Base-by-base conservation (phyloP, 2,888 invertebrate species). In the Danaus chrysippus region DNA sequence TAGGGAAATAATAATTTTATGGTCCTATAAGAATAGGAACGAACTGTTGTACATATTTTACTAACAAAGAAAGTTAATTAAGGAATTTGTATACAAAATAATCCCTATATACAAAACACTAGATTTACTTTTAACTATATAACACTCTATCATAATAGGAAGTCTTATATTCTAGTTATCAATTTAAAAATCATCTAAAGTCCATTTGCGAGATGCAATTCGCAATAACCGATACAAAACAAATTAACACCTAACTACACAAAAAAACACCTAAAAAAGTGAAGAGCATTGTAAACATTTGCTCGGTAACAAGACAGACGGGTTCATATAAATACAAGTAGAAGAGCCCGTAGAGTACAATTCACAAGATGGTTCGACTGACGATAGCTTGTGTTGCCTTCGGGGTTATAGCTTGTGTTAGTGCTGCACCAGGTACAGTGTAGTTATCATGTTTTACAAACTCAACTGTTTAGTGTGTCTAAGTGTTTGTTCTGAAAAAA, bases 341-440 rank as follows among this genome's bases (percentile, higher is more conserved):
- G 59, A 60, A 66, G 64, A 64, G 60, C 19, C 43, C 13, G 46
- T 41, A 53, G 15, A 62, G 63, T 72, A 80, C 79, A 81, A 79
- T 82, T 66, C 63, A 68, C 71, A 69, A 71, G 66, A 89, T 88
- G 88, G 77, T 82, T 65, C 84, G 84, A 57, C 79, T 88, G 42
- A 76, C 75, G 68, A 68, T 87, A n/a, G 72, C 76, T 65, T 76
- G 79, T 52, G 67, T 84, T 70, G 86, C 81, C 71, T 65, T 88
- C 67, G 86, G 84, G 74, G 81, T 87, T 19, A 58, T 83, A 55
- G 84, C 77, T 64, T 83, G 81, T 75, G 76, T 76, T 11, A 76
- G 75, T 70, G 86, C 85, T 54, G 78, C 83, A 52, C 82, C 87
- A 83, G 87, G 87, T 85, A 83, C 60, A n/a, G 15, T 34, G 23